Percentiles rank a stretch among this genome's conserved stretches.
Evolutionary conservation across 2,888 invertebrate species (phyloP).

Genomic region (Dryomyza anilis): DNA sequence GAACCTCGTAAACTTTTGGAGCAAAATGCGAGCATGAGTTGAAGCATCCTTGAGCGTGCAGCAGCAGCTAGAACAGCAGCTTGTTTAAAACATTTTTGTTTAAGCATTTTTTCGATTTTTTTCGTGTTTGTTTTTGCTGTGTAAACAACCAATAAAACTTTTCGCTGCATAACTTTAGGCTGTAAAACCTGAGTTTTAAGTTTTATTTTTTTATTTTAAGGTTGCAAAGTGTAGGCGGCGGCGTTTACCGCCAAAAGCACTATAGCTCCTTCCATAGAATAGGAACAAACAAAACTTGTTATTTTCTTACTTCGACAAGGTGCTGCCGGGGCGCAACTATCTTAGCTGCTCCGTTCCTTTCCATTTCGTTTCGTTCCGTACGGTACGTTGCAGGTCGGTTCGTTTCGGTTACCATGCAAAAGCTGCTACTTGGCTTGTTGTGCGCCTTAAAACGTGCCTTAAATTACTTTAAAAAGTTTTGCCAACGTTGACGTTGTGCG

Average conservation of each 20-base stretch:
- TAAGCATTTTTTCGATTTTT: slow-evolving; percentile 10
- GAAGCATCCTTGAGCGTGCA: too few relatives aligned
- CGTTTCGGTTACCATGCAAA: not conserved
- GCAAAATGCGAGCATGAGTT: too few relatives aligned
- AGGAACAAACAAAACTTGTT: not conserved
- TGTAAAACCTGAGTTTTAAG: slow-evolving; percentile 22
- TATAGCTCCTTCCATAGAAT: not conserved
- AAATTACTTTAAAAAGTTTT: slow-evolving; percentile 6
- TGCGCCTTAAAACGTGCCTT: slow-evolving; percentile 4
- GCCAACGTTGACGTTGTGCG: too few relatives aligned
- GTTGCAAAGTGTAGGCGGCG: slow-evolving; percentile 29
- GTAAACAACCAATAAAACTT: slow-evolving; percentile 54
- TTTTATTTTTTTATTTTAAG: slow-evolving; percentile 4
- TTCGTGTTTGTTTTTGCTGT: slow-evolving; percentile 45
- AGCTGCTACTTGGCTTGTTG: not conserved
- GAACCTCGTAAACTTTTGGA: too few relatives aligned
- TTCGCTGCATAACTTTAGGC: slow-evolving; percentile 47
- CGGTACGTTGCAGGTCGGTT: too few relatives aligned
- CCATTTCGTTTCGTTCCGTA: too few relatives aligned
- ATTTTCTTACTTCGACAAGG: too few relatives aligned
- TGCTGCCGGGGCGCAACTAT: too few relatives aligned
- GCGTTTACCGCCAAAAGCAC: slow-evolving; percentile 2
- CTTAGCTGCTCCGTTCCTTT: too few relatives aligned
- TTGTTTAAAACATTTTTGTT: too few relatives aligned
- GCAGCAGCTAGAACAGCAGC: too few relatives aligned